Conservation (phyloP, 2,888 invertebrate species). For the Epicampocera succincta region DNA sequence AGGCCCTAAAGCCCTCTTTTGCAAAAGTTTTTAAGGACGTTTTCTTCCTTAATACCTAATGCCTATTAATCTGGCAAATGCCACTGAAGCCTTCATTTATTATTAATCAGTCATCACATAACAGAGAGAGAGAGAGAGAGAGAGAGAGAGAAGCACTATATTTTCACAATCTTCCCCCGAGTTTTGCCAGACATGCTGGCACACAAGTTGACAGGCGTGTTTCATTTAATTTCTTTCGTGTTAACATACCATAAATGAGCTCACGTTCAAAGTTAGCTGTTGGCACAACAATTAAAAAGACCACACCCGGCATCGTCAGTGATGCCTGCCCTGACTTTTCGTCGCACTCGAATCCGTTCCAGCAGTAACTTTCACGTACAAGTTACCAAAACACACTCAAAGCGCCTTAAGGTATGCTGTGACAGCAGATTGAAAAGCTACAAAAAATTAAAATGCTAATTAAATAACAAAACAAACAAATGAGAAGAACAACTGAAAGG, state of each 20-base stretch:
- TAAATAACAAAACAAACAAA: conserved; percentile 1
- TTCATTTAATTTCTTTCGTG: conserved; percentile 29
- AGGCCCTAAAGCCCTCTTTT: neutral
- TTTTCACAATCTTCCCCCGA: too few species aligned
- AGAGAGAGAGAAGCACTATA: too few species aligned
- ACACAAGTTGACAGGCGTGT: conserved; percentile 12
- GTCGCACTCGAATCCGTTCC: neutral
- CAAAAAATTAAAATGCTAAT: conserved; percentile 19
- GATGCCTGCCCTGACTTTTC: neutral
- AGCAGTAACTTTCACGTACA: neutral
- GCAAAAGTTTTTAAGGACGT: neutral
- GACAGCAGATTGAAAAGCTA: conserved; percentile 42
- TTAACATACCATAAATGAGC: conserved; percentile 79
- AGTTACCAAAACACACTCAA: neutral
- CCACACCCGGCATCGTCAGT: conserved; percentile 84
- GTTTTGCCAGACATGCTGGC: conserved; percentile 35
- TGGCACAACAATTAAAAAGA: conserved; percentile 87
- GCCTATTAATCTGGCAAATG: neutral
- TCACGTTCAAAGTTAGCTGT: conserved; percentile 86
- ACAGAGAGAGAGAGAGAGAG: too few species aligned
- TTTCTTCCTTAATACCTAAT: neutral
- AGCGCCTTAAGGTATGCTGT: conserved; percentile 57
- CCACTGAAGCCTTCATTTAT: too few species aligned
- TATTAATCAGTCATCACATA: too few species aligned
- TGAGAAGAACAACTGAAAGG: too few species aligned